phyloP scores from a whole-genome alignment of 2,888 invertebrate species.

The Amiota mariae region DNA sequence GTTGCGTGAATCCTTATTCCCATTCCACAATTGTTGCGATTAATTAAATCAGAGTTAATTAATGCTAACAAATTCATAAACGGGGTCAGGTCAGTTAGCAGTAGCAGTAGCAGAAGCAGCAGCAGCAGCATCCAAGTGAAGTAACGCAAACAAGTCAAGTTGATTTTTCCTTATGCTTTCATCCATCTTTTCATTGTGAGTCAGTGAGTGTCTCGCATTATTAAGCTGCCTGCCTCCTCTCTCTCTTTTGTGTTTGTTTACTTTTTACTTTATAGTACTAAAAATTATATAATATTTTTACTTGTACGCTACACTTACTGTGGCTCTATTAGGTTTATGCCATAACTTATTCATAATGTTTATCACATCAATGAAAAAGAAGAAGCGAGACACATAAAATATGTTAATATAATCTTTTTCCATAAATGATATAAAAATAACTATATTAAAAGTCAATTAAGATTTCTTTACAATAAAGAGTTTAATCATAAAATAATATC shows the following conservation, averaged over 20 bases:
- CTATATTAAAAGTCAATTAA: too few relatives aligned
- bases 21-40: slow-evolving; percentile 49
- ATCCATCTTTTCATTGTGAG: too few relatives aligned
- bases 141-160: neutral
- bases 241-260: slow-evolving; percentile 29
- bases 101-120: slow-evolving; percentile 55
- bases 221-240: neutral
- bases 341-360: too few relatives aligned
- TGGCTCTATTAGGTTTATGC: neutral
- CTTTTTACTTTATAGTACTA: slow-evolving; percentile 47
- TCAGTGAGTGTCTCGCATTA: too few relatives aligned
- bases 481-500: too few relatives aligned
- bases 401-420: too few relatives aligned
- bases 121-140: slow-evolving; percentile 41
- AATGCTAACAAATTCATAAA: slow-evolving; percentile 70
- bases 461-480: too few relatives aligned
- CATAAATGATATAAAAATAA: too few relatives aligned
- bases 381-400: too few relatives aligned
- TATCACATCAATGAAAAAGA: too few relatives aligned
- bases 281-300: slow-evolving; percentile 60
- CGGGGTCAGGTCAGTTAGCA: slow-evolving; percentile 61
- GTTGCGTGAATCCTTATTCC: slow-evolving; percentile 34
- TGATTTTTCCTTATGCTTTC: slow-evolving; percentile 16
- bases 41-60: slow-evolving; percentile 72
- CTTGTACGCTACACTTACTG: slow-evolving; percentile 33